Conservation (phyloP, 2,888 invertebrate species). For the Catonia carolina region DNA sequence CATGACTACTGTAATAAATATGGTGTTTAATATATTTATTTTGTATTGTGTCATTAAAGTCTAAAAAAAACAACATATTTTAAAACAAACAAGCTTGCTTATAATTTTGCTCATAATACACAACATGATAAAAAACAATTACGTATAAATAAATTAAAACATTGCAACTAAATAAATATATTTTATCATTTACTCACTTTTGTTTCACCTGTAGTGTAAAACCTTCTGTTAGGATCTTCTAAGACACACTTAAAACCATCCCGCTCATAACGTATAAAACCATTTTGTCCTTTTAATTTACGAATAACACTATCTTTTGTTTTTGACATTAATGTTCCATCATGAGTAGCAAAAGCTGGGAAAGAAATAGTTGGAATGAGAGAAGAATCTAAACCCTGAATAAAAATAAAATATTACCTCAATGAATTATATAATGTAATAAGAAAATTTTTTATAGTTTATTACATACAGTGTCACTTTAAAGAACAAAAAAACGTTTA, state of each 20-base stretch:
- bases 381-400: conserved; percentile 87
- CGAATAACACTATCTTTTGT: conserved; percentile 79
- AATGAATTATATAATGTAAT: conserved; percentile 1
- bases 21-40: too few relatives aligned
- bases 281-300: conserved; percentile 79
- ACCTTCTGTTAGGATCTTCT: conserved; percentile 62
- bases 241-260: conserved; percentile 89
- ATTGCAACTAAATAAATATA: too few relatives aligned
- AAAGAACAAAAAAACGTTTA: conserved; percentile 5
- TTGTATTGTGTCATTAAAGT: too few relatives aligned
- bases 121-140: conserved; percentile 2
- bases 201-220: conserved; percentile 85
- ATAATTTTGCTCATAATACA: too few relatives aligned
- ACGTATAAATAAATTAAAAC: not conserved
- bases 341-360: conserved; percentile 97
- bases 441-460: too few relatives aligned
- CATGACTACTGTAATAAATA: too few relatives aligned
- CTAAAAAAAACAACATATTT: too few relatives aligned
- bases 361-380: conserved; percentile 90
- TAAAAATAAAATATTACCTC: conserved; percentile 29
- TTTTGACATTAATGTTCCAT: conserved; percentile 75
- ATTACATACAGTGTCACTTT: not conserved
- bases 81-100: too few relatives aligned
- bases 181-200: conserved; percentile 50
- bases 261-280: conserved; percentile 88